Conservation (phyloP, 2,797 vertebrate genomes). For the Sebastes wilsoni region DNA sequence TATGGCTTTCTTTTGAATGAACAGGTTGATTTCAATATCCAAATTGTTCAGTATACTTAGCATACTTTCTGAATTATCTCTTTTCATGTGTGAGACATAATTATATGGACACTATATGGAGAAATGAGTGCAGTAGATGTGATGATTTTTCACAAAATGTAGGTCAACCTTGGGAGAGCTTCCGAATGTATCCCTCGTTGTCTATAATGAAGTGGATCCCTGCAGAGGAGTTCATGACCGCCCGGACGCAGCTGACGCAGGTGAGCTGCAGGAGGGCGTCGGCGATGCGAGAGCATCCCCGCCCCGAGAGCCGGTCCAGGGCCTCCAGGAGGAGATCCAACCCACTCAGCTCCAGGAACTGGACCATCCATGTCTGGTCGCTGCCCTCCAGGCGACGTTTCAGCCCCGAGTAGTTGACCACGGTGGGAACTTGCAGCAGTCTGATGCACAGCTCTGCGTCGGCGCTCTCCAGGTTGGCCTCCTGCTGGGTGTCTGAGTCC, state of each 20-base stretch:
- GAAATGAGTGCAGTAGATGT: not conserved
- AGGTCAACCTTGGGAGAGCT: constrained; percentile 92
- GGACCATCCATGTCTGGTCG: constrained; percentile 94
- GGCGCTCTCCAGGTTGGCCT: constrained; percentile 95
- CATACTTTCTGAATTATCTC: not conserved
- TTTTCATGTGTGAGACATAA: not conserved
- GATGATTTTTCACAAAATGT: not conserved
- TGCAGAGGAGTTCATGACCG: constrained; percentile 93
- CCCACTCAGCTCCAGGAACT: constrained; percentile 95
- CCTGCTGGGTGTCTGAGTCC: constrained; percentile 88
- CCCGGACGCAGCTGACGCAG: constrained; percentile 93
- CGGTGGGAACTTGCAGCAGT: constrained; percentile 93
- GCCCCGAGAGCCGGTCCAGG: constrained; percentile 92
- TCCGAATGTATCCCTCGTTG: constrained; percentile 94
- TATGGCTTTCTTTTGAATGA: not conserved
- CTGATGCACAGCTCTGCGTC: constrained; percentile 96
- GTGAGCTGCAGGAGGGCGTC: constrained; percentile 97
- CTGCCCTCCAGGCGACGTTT: constrained; percentile 94
- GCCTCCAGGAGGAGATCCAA: constrained; percentile 96
- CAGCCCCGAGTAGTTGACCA: constrained; percentile 96
- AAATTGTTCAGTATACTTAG: not conserved
- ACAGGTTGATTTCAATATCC: not conserved
- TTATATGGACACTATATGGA: not conserved
- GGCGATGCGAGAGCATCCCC: constrained; percentile 91
- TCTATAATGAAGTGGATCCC: constrained; percentile 96